phyloP scores from a whole-genome alignment of 2,888 invertebrate species.

The Stenoptilia bipunctidactyla region DNA sequence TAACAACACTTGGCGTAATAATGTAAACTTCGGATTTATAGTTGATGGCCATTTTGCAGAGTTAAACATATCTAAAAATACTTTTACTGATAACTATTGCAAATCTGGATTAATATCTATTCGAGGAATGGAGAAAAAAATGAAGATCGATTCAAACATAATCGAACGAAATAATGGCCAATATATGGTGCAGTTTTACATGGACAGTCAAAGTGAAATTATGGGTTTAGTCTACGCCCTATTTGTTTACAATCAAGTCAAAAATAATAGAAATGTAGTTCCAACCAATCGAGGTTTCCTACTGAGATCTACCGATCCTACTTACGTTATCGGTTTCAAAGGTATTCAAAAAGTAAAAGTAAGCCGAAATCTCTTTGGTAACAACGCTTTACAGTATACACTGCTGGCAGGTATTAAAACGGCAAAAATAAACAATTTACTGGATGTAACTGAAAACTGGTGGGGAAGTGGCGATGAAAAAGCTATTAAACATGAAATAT shows the following conservation, averaged over 20 bases:
- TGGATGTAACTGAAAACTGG: constrained; percentile 95
- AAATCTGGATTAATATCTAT: constrained; percentile 83
- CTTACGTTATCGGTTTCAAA: constrained; percentile 90
- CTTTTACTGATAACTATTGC: constrained; percentile 88
- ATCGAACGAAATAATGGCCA: constrained; percentile 85
- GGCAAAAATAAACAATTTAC: constrained; percentile 85
- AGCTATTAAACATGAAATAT: constrained; percentile 86
- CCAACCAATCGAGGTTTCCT: constrained; percentile 40
- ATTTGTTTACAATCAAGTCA: constrained; percentile 83
- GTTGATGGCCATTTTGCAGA: constrained; percentile 95
- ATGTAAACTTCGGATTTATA: constrained; percentile 85
- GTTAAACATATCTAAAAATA: constrained; percentile 87
- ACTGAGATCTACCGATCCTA: constrained; percentile 68
- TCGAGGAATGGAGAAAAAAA: constrained; percentile 96
- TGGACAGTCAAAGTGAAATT: constrained; percentile 94
- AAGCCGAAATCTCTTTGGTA: constrained; percentile 88
- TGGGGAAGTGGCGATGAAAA: constrained; percentile 88
- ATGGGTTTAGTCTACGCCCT: constrained; percentile 86
- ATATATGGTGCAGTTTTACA: constrained; percentile 88
- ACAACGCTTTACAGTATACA: constrained; percentile 89
- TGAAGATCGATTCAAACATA: constrained; percentile 84
- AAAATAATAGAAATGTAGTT: constrained; percentile 72
- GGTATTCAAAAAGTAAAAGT: constrained; percentile 95
- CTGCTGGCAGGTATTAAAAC: constrained; percentile 92
- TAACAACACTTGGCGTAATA: constrained; percentile 89